Evolutionary conservation across 2,888 invertebrate genomes (phyloP).

Genomic region (Tipula vernalis): DNA sequence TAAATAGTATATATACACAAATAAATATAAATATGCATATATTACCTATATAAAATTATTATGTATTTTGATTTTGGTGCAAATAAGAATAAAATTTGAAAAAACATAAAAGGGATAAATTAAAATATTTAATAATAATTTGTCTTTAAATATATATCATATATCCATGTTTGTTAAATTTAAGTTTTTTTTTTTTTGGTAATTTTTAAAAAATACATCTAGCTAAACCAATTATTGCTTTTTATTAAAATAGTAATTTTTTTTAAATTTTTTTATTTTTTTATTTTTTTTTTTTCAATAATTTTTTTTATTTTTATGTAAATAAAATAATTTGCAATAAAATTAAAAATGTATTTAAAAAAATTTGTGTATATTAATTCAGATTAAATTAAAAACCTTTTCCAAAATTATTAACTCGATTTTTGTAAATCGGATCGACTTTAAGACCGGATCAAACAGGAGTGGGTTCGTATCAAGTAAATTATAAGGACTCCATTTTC

Average conservation of each 20-base stretch:
- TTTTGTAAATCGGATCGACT: too few relatives aligned
- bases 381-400: not conserved
- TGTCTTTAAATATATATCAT: not conserved
- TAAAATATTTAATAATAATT: not conserved
- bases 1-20: not conserved
- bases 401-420: too few relatives aligned
- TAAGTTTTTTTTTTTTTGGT: not conserved
- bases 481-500: too few relatives aligned
- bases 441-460: too few relatives aligned
- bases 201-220: not conserved
- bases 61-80: not conserved
- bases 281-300: not conserved
- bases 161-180: not conserved
- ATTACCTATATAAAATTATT: not conserved
- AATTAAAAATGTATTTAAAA: not conserved
- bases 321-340: not conserved
- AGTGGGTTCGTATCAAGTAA: too few relatives aligned
- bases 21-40: not conserved
- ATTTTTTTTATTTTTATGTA: not conserved
- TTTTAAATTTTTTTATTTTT: not conserved
- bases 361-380: not conserved
- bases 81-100: not conserved
- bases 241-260: not conserved
- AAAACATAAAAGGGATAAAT: not conserved
- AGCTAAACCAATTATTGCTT: not conserved